A percentile compares a stretch with the other conserved stretches of the same genome.
Evolutionary conservation across 2,113 vertebrate species (phyloP).

Genomic region (Nicator chloris): DNA sequence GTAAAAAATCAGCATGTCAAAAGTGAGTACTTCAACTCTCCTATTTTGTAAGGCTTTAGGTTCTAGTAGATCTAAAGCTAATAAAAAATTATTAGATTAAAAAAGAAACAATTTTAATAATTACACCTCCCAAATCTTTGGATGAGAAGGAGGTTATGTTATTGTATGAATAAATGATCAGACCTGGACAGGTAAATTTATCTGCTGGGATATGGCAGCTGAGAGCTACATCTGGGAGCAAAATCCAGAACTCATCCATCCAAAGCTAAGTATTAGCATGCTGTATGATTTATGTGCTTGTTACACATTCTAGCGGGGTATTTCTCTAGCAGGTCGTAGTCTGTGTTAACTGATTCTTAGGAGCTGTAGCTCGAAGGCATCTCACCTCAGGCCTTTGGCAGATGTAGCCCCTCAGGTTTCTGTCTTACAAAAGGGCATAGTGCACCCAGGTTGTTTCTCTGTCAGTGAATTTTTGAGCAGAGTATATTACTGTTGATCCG

Average conservation of each 20-base stretch:
- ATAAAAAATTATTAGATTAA: background rate
- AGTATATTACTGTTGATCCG: background rate
- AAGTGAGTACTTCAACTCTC: background rate
- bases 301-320: background rate
- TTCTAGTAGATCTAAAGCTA: background rate
- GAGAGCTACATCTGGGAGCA: background rate
- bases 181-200: background rate
- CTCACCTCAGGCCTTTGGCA: background rate
- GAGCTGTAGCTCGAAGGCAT: background rate
- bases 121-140: background rate
- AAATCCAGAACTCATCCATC: background rate
- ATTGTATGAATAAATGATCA: background rate
- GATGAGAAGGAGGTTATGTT: background rate
- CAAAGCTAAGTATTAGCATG: background rate
- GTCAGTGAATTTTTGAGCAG: background rate
- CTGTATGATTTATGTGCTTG: background rate
- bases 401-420: background rate
- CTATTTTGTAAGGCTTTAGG: background rate
- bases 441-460: background rate
- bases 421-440: background rate
- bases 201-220: background rate
- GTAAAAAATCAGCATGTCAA: background rate
- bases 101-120: background rate
- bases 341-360: background rate
- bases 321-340: background rate